These are phyloP conservation scores for Vidua macroura DNA, from an alignment of 2,113 vertebrate species.

Conservation along the genomic window DNA sequence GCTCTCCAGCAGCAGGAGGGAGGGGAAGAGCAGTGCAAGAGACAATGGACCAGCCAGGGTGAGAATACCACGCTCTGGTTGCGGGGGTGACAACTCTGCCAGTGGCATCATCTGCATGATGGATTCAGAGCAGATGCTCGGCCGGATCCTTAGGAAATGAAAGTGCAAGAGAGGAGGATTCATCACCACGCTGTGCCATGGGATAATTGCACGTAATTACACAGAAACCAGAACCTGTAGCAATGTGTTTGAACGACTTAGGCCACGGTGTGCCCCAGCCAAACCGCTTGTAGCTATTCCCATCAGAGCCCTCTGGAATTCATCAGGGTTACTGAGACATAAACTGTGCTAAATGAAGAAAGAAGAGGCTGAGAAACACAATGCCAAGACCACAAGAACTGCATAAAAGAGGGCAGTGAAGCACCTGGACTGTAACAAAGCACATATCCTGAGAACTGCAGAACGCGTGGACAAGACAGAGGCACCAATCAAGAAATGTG, in stretches of 20 bases:
- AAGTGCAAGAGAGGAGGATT: background rate
- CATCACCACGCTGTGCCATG: background rate
- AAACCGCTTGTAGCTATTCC: background rate
- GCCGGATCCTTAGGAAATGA: background rate
- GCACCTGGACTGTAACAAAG: background rate
- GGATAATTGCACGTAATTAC: background rate
- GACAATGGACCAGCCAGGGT: background rate
- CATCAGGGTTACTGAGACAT: background rate
- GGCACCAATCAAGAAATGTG: background rate
- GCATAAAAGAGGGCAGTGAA: background rate
- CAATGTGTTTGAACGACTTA: background rate
- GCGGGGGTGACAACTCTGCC: background rate
- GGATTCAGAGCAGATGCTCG: conserved; percentile 28
- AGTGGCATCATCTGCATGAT: background rate
- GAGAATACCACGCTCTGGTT: background rate
- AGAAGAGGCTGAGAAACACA: background rate
- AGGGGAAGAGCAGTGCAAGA: background rate
- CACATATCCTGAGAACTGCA: background rate
- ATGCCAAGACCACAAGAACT: background rate
- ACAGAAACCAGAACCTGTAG: background rate
- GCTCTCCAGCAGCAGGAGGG: background rate
- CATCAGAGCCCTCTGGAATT: background rate
- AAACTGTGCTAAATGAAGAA: background rate
- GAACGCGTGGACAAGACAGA: background rate
- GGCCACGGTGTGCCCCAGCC: background rate